Evolutionary conservation across 2,797 vertebrate species (phyloP), one percentile per base, ranked within the genome.

Genomic region (Psittacula echo): DNA sequence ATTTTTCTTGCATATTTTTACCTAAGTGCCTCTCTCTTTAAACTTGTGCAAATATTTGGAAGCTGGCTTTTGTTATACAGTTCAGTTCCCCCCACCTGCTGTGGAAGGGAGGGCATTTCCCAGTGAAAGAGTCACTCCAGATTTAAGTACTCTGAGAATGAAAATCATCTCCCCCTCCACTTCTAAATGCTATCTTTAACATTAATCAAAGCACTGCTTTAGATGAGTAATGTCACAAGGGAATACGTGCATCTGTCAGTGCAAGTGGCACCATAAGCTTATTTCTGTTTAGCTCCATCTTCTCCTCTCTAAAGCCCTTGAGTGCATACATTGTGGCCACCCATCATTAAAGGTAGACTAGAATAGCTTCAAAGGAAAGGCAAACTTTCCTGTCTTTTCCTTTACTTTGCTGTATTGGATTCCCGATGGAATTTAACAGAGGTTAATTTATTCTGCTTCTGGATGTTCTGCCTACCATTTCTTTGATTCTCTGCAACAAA

Each of bases 401-500:
- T 86, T 90, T 88, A 64, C 34, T 48, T 60, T 32, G 37, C 24
- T 48, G 11, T 58, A 82, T 2, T 1, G 24, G 9, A 18, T 84
- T 83, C 70, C 60, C 47, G 60, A 47, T 45, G 70, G 41, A 94
- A 91, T 91, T 78, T 61, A n/a, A 34, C 24, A 76, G 34, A 91
- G n/a, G 54, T 45, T 75, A 70, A 79, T 86, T 87, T 60, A 73
- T 60, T 90, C 72, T 90, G 74, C 51, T 85, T 85, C 77, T 82
- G 73, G 47, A 90, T 87, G 41, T 34, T 93, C 77, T 94, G 26
- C 51, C 83, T 90, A 41, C 58, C 1, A 0, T 51, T 76, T 76
- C 42, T 82, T 88, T 85, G 76, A 81, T 90, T 94, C 91, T 86
- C 42, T 76, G 60, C 67, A 67, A 84, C 12, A 74, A 61, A 91